Evolutionary conservation across 1,140 invertebrate species (phyloP).

Genomic region (Phymorhynchus buccinoides): DNA sequence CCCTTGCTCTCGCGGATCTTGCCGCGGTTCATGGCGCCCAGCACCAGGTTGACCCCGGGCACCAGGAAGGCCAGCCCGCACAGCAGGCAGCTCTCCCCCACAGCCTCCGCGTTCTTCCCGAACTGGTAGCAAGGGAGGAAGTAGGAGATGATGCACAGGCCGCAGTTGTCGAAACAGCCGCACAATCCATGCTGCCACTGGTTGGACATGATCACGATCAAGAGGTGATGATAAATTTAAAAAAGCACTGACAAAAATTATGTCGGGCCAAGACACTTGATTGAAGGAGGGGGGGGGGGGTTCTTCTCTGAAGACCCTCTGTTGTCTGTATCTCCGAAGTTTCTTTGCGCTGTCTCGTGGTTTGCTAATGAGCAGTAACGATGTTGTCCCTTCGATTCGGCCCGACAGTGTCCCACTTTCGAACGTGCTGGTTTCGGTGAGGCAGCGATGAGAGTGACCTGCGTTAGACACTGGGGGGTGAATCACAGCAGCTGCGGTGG

Average conservation of each 20-base stretch:
- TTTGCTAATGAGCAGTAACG: no score
- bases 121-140: conserved; percentile 69
- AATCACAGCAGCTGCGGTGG: background rate
- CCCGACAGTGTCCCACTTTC: no score
- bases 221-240: no score
- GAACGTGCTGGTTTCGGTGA: no score
- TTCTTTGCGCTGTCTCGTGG: no score
- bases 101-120: conserved; percentile 70
- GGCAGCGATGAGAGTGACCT: no score
- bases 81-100: conserved; percentile 65
- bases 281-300: no score
- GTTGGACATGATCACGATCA: conserved; percentile 50
- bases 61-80: conserved; percentile 63
- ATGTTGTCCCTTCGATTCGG: no score
- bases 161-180: conserved; percentile 69
- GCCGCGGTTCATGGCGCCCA: conserved; percentile 59
- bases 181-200: conserved; percentile 68
- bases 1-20: conserved; percentile 66
- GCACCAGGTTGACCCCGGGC: conserved; percentile 59
- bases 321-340: no score
- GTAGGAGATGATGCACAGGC: conserved; percentile 67
- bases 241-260: no score
- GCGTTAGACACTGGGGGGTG: background rate
- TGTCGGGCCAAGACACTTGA: no score
- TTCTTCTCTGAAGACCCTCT: no score